Evolutionary conservation across 2,113 vertebrate genomes (phyloP), one percentile per base, ranked within the genome.

Genomic region (Labeo catla): DNA sequence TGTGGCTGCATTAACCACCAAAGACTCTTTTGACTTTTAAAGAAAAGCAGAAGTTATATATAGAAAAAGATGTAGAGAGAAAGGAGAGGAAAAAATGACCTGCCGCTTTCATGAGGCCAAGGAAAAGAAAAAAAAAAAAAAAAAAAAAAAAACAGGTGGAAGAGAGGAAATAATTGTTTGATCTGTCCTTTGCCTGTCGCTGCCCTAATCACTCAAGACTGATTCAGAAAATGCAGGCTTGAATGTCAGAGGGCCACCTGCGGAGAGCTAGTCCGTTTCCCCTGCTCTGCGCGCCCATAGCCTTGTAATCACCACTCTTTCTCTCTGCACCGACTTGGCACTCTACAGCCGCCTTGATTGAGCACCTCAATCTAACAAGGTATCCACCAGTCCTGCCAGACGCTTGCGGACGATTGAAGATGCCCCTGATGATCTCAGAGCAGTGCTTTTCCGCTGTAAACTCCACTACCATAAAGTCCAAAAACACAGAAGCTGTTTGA

Each of bases 351-450:
- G 94, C 96, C 96, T 96, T 99, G 98, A 99, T 99, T 99, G 97
- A 99, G 97, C 96, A 96, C 97, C 97, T 97, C 97, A 97, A 96
- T 98, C 97, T 99, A 98, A 99, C 97, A 98, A 99, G 97, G 97
- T 97, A 96, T 96, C 94, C 95, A 92, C 90, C 68, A 68, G 92
- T 93, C 92, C 92, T 94, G 93, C 91, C 92, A 92, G 90, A 90
- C 92, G 91, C 91, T 92, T 91, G 93, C 93, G 93, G 94, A 94
- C 93, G 89, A 87, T 82, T 86, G 90, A 84, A 91, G 93, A 94
- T 94, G 93, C 91, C 91, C 89, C 93, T 87, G 91, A 93, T 94
- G 94, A 94, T 95, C 92, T 94, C 84, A 88, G 94, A 91, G 92
- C 91, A 88, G 88, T 87, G 83, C 89, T 49, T 91, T 89, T 92